Evolutionary conservation across 2,888 invertebrate genomes (phyloP).

Genomic region (Halictus ligatus): DNA sequence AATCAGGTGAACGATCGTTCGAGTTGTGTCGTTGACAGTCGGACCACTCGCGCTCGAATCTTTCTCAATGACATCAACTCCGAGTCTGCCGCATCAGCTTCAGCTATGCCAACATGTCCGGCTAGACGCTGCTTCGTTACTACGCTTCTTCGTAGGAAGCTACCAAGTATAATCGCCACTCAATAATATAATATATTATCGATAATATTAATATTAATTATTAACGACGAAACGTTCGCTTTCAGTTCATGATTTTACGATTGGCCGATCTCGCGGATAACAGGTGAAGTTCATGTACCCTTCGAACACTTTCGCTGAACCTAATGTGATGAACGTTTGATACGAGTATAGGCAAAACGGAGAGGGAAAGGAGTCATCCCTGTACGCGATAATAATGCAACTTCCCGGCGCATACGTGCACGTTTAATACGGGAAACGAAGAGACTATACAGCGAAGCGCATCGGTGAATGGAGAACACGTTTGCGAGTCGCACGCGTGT

Average conservation of each 20-base stretch:
- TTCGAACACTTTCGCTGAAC: constrained; percentile 63
- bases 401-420: neutral
- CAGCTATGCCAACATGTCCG: neutral
- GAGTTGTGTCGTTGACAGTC: neutral
- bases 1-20: neutral
- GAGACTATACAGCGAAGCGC: constrained; percentile 30
- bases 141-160: too few species aligned
- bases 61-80: neutral
- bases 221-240: constrained; percentile 36
- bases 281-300: constrained; percentile 55
- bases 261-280: constrained; percentile 47
- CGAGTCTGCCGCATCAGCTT: neutral
- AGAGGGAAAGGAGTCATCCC: constrained; percentile 40
- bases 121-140: too few species aligned
- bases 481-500: constrained; percentile 29
- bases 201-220: constrained; percentile 65
- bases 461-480: constrained; percentile 53
- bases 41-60: neutral
- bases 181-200: constrained; percentile 66
- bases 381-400: constrained; percentile 35
- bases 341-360: neutral
- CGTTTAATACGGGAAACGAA: constrained; percentile 9
- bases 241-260: constrained; percentile 22
- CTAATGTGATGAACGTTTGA: constrained; percentile 67
- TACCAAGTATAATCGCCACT: constrained; percentile 26